Evolutionary conservation across 2,888 invertebrate species (phyloP).

Genomic region (Eustalomyia histrio): DNA sequence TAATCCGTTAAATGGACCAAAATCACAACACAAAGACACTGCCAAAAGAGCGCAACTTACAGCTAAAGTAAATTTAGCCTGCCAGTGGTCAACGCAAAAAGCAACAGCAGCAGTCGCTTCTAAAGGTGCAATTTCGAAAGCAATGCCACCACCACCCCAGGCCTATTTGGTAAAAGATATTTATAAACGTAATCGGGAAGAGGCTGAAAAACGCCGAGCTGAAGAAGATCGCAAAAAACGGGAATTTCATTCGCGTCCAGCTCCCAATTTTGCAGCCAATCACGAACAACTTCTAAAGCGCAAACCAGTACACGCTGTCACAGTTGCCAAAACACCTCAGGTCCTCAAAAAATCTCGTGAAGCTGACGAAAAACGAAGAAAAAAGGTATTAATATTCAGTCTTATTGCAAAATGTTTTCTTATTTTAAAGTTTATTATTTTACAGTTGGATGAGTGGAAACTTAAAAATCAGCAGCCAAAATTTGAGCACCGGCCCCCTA

Average conservation of each 20-base stretch:
- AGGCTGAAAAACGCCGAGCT: constrained; percentile 66
- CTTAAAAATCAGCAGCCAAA: constrained; percentile 65
- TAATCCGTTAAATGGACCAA: background rate
- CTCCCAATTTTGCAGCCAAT: constrained; percentile 72
- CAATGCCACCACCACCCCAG: constrained; percentile 68
- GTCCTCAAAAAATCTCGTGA: constrained; percentile 73
- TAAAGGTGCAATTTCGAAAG: constrained; percentile 47
- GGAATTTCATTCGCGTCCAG: constrained; percentile 76
- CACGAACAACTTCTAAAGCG: constrained; percentile 66
- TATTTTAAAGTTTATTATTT: constrained; percentile 27
- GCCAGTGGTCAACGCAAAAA: constrained; percentile 67
- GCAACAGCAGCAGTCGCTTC: background rate
- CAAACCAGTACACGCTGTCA: constrained; percentile 68
- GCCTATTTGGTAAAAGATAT: constrained; percentile 73
- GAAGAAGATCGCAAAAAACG: constrained; percentile 76
- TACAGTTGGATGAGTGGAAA: constrained; percentile 70
- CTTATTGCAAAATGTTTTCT: background rate
- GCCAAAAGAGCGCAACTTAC: constrained; percentile 27
- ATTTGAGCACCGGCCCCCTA: constrained; percentile 65
- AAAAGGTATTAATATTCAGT: constrained; percentile 66
- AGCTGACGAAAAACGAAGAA: constrained; percentile 67
- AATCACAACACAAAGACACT: constrained; percentile 12
- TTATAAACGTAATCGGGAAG: constrained; percentile 73
- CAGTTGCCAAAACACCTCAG: constrained; percentile 73
- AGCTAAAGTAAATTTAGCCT: constrained; percentile 52